Percentiles rank a stretch among this genome's conserved stretches.
Evolutionary conservation across 2,113 vertebrate species (phyloP).

Genomic region (Helogale parvula): DNA sequence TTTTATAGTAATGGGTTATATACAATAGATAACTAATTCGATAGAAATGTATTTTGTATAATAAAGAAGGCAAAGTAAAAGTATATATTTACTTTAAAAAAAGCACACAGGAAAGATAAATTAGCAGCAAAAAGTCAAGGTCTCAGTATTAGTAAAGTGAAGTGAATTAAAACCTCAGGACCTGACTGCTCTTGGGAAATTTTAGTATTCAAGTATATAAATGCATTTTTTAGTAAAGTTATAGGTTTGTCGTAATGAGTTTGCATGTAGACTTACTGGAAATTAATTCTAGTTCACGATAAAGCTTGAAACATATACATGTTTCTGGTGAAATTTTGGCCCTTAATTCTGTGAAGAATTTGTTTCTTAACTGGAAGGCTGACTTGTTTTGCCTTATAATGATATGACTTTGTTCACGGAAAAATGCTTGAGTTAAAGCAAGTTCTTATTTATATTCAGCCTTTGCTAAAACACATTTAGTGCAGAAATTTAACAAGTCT

Average conservation of each 20-base stretch:
- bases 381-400: background rate
- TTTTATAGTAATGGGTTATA: background rate
- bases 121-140: background rate
- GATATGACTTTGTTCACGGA: slow-evolving; percentile 29
- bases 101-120: background rate
- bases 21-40: background rate
- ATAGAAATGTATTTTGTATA: background rate
- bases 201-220: background rate
- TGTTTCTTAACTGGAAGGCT: background rate
- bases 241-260: background rate
- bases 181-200: background rate
- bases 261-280: background rate
- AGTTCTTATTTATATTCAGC: slow-evolving; percentile 1
- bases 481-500: slow-evolving; percentile 45
- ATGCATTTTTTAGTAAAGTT: background rate
- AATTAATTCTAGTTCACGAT: slow-evolving; percentile 27
- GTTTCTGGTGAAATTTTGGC: background rate
- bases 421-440: slow-evolving; percentile 47
- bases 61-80: background rate
- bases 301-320: slow-evolving; percentile 14
- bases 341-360: background rate
- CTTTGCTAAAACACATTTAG: slow-evolving; percentile 36
- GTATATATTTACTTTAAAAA: background rate
- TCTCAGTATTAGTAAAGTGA: slow-evolving; percentile 31
- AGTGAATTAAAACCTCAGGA: background rate